Base-by-base conservation (phyloP, 2,888 invertebrate genomes). In the Apeira syringaria region DNA sequence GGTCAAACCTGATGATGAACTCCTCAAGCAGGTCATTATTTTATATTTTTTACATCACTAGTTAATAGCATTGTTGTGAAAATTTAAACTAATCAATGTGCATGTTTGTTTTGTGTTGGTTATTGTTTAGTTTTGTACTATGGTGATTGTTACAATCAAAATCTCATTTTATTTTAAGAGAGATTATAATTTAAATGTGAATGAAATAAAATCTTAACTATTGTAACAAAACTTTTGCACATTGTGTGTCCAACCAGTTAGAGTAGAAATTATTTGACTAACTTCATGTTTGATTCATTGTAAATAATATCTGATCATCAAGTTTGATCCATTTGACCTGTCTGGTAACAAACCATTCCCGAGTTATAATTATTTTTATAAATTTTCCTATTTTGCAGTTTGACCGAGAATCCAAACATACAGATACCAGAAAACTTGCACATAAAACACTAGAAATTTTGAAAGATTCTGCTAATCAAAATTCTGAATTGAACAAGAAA, bases 1-100 rank as follows among this genome's bases (percentile, higher is more conserved):
- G 64, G 86, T 80, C 81, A 88, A 88, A 87, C 89, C 89, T 77
- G 73, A 81, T 83, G 87, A 88, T 91, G 64, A 81, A 81, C 65
- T 92, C 81, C 63, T 91, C 74, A 68, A 90, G 87, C 64, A 89
- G 89, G 89, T 89, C 82, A 85, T 69, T 87, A 82, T 68, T 50
- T 44, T 40, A 40, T 40, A 50, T 48, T 56, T 37, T n/a, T 50
- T 50, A 38, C 40, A 30, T 53, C 31, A 24, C 8, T 46, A 25
- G 56, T 53, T 51, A 61, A 43, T 53, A 55, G 61, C 61, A 55
- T 63, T 67, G 45, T 44, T 49, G 53, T 57, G 53, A 38, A 41
- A 25, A 30, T 49, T 47, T 27, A 52, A 45, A 62, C 56, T 64
- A 59, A 62, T 53, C 3, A 24, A 37, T 61, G 38, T 68, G 66